Evolutionary conservation across 2,113 vertebrate genomes (phyloP).

Genomic region (Poeciliopsis retropinna): DNA sequence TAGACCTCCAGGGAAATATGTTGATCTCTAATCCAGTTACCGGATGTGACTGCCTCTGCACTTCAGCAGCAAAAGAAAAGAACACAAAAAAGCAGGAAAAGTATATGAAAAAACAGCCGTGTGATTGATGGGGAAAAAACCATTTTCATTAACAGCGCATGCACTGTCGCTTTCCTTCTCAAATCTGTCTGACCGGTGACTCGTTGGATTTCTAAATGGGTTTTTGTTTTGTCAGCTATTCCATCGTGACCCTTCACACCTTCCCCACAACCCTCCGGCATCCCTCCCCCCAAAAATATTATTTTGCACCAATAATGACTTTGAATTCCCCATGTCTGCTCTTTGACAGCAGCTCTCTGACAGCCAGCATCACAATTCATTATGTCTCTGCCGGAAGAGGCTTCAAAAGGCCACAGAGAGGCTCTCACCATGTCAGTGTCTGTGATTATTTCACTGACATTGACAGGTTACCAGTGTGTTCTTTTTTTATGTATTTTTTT

Average conservation of each 20-base stretch:
- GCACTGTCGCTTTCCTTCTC: slow-evolving; percentile 30
- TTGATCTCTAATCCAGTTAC: slow-evolving; percentile 47
- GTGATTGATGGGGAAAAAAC: slow-evolving; percentile 54
- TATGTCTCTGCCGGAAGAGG: slow-evolving; percentile 52
- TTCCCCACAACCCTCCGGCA: slow-evolving; percentile 19
- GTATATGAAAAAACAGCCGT: background rate
- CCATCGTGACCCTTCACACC: slow-evolving; percentile 37
- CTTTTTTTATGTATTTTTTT: background rate
- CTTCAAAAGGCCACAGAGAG: slow-evolving; percentile 41
- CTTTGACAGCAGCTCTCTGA: slow-evolving; percentile 48
- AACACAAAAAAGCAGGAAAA: background rate
- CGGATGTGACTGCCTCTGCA: slow-evolving; percentile 30
- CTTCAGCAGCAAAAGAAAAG: slow-evolving; percentile 3
- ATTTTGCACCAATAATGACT: slow-evolving; percentile 49
- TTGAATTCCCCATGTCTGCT: slow-evolving; percentile 41
- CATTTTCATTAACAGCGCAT: slow-evolving; percentile 62
- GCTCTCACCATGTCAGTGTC: slow-evolving; percentile 58
- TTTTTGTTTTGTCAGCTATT: slow-evolving; percentile 53
- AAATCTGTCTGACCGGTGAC: slow-evolving; percentile 56
- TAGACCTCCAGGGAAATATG: slow-evolving; percentile 16
- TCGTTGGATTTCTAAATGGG: slow-evolving; percentile 47
- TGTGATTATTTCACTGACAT: slow-evolving; percentile 43
- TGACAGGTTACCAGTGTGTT: slow-evolving; percentile 41
- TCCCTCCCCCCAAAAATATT: background rate
- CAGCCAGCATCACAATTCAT: slow-evolving; percentile 71